Evolutionary conservation across 2,113 vertebrate genomes (phyloP).

Genomic region (Cyanistes caeruleus): DNA sequence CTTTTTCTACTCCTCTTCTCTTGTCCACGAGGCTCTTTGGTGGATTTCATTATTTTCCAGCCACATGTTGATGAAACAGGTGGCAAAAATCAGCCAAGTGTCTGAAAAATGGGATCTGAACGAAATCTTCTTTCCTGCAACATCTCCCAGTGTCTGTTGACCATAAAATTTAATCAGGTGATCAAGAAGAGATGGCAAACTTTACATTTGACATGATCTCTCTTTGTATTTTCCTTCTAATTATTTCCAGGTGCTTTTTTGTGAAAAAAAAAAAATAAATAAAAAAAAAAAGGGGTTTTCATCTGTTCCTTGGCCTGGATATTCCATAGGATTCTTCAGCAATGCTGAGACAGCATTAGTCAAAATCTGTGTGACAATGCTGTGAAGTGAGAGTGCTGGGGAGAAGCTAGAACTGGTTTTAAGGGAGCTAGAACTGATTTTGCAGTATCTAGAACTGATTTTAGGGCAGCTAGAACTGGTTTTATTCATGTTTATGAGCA

Average conservation of each 20-base stretch:
- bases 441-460: neutral
- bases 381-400: neutral
- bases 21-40: neutral
- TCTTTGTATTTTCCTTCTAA: conserved; percentile 49
- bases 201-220: neutral
- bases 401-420: neutral
- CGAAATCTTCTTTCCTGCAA: neutral
- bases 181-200: conserved; percentile 31
- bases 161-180: neutral
- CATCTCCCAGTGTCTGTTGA: neutral
- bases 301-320: conserved; percentile 38
- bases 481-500: neutral
- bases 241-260: conserved; percentile 47
- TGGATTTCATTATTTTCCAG: neutral
- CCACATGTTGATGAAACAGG: neutral
- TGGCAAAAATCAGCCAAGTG: neutral
- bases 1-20: neutral
- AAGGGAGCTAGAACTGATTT: neutral
- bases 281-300: conserved; percentile 12
- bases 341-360: conserved; percentile 2
- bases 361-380: conserved; percentile 31
- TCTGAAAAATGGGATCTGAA: neutral
- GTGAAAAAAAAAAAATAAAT: neutral
- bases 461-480: neutral
- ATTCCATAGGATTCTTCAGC: conserved; percentile 46